These are phyloP conservation scores for Anabas testudineus DNA, from an alignment of 2,797 vertebrate genomes.

Conservation along the genomic window DNA sequence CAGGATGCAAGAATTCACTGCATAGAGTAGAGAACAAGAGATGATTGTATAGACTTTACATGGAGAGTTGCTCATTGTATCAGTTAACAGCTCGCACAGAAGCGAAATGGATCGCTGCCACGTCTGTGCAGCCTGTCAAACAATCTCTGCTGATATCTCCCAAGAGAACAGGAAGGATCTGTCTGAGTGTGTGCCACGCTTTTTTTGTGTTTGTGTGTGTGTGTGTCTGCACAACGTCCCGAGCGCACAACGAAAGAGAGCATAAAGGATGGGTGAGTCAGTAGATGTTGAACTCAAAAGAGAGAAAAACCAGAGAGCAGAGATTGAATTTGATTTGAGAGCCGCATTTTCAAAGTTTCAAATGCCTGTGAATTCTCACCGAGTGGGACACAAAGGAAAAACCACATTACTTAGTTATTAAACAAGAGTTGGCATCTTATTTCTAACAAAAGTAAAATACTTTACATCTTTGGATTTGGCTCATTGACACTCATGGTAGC, in stretches of 20 bases:
- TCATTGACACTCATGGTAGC: background rate
- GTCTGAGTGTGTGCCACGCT: background rate
- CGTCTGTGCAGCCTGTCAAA: constrained; percentile 27
- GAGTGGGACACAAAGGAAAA: background rate
- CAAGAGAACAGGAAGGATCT: constrained; percentile 3
- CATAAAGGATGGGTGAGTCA: constrained; percentile 34
- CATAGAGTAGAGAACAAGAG: background rate
- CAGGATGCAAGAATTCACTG: background rate
- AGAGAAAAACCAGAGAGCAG: constrained; percentile 10
- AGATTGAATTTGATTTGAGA: constrained; percentile 15
- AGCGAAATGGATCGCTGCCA: background rate
- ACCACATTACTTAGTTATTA: constrained; percentile 16
- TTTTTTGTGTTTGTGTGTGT: no score
- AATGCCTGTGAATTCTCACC: background rate
- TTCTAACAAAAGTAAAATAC: background rate
- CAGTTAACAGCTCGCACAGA: background rate
- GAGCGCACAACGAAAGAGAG: background rate
- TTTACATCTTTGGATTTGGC: background rate
- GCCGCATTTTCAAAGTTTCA: background rate
- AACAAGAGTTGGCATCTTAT: background rate
- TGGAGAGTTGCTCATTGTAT: background rate
- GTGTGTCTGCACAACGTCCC: constrained; percentile 1
- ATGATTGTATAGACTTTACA: background rate
- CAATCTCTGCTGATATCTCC: constrained; percentile 19
- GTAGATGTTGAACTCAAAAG: constrained; percentile 30